Evolutionary conservation across 2,797 vertebrate species (phyloP), one percentile per base, ranked within the genome.

Genomic region (Neosilurus hyrtlii): DNA sequence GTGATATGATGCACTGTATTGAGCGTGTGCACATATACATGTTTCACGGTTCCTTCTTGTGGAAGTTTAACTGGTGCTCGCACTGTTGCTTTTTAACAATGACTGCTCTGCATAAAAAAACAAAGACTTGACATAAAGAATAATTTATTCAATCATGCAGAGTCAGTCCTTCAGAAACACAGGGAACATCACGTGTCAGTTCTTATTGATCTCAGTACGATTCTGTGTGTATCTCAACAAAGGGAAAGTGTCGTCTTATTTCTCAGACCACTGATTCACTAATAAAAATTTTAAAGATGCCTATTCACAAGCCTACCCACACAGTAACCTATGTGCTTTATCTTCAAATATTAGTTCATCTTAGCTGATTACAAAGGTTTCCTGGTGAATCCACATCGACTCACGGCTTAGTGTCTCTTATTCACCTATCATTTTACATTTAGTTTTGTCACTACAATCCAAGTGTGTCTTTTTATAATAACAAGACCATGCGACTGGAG

Each of bases 1-100:
- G 72, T 73, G 61, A 30, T 63, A 49, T 62, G 35, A 77, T 51
- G 75, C 37, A 9, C 15, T 77, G 24, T 77, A 62, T 77, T 6
- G 37, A 62, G 43, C 63, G 9, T 16, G 11, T 22, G 7, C 37
- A 26, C 56, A 43, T 52, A 63, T 63, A 54, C 9, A 49, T 11
- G 5, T 49, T 71, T 51, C 5, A 2, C 20, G 22, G 9, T 24
- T 51, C 43, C 43, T 8, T 12, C n/a, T 20, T 71, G 22, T 71
- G 11, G n/a, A 71, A 71, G 22, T 4, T 16, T 71, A 43, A 35
- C 66, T 68, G 16, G 11, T 24, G n/a, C 70, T 24, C 12, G 7
- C 24, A 14, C n/a, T 52, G 12, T 15, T 72, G n/a, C n/a, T 6
- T 56, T 56, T 56, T n/a, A 56, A 18, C n/a, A 9, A 35, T 24